These are phyloP conservation scores for Hedychridium roseum DNA, from an alignment of 2,888 invertebrate species.

Conservation along the genomic window DNA sequence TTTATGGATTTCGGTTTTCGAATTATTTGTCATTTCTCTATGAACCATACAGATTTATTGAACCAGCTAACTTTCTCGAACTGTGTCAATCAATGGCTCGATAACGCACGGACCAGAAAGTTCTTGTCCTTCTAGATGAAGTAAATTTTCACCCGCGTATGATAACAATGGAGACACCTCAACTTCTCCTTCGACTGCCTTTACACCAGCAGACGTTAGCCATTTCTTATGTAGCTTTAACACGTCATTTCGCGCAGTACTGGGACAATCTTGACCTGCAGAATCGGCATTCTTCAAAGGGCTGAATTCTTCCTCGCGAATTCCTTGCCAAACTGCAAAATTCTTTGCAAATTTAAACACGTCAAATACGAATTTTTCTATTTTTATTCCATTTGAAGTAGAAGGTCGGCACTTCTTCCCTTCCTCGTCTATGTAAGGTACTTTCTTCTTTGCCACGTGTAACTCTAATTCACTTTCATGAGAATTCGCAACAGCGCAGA, in stretches of 20 bases:
- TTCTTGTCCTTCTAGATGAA: slow-evolving; percentile 70
- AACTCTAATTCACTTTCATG: slow-evolving; percentile 82
- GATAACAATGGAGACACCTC: slow-evolving; percentile 93
- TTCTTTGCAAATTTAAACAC: slow-evolving; percentile 93
- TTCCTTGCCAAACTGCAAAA: slow-evolving; percentile 92
- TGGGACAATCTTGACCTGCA: slow-evolving; percentile 89
- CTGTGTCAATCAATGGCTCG: no score
- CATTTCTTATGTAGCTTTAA: slow-evolving; percentile 80
- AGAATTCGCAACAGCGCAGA: slow-evolving; percentile 75
- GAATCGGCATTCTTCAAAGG: slow-evolving; percentile 94
- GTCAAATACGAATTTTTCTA: slow-evolving; percentile 99
- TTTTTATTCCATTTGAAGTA: slow-evolving; percentile 94
- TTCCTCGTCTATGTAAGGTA: slow-evolving; percentile 80
- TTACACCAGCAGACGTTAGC: slow-evolving; percentile 83
- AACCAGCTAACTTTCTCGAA: no score
- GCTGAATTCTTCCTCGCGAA: slow-evolving; percentile 93
- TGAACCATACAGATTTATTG: no score
- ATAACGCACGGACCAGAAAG: slow-evolving; percentile 70
- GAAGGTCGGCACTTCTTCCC: slow-evolving; percentile 79
- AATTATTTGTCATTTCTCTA: no score
- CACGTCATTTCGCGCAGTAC: slow-evolving; percentile 83
- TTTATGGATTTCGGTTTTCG: no score
- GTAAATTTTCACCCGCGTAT: slow-evolving; percentile 88
- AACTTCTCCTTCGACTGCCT: slow-evolving; percentile 71
- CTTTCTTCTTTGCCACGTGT: slow-evolving; percentile 98